These are phyloP conservation scores for Monopterus albus DNA, from an alignment of 2,113 vertebrate species.

Conservation along the genomic window DNA sequence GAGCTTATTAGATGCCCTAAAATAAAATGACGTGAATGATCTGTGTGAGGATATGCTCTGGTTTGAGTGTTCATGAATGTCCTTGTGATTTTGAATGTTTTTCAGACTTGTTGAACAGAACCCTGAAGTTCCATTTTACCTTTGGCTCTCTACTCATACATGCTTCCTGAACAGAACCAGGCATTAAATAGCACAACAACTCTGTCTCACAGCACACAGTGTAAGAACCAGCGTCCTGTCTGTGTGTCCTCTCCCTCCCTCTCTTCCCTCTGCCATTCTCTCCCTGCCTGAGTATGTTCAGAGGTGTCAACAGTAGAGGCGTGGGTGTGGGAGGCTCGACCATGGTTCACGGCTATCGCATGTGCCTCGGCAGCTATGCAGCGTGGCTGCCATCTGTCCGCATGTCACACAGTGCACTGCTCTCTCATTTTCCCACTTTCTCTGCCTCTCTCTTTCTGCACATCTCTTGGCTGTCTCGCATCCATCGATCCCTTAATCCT, in stretches of 20 bases:
- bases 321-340: slow-evolving; percentile 68
- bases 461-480: slow-evolving; percentile 36
- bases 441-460: slow-evolving; percentile 14
- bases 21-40: too few relatives aligned
- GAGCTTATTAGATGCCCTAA: background rate
- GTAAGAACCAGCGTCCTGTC: slow-evolving; percentile 11
- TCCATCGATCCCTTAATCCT: slow-evolving; percentile 20
- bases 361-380: slow-evolving; percentile 64
- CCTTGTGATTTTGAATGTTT: background rate
- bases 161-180: background rate
- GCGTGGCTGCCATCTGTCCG: slow-evolving; percentile 74
- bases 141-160: background rate
- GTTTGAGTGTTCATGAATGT: background rate
- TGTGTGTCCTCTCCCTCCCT: background rate
- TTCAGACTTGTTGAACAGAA: background rate
- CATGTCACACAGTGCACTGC: slow-evolving; percentile 60
- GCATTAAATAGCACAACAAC: background rate
- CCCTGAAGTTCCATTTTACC: background rate
- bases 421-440: slow-evolving; percentile 54
- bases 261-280: background rate
- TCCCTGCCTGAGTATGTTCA: slow-evolving; percentile 44
- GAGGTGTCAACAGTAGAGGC: slow-evolving; percentile 72
- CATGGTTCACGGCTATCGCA: slow-evolving; percentile 75
- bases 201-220: slow-evolving; percentile 7
- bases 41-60: background rate